Base-by-base conservation (phyloP, 1,140 invertebrate genomes). In the Meteorus sp. region DNA sequence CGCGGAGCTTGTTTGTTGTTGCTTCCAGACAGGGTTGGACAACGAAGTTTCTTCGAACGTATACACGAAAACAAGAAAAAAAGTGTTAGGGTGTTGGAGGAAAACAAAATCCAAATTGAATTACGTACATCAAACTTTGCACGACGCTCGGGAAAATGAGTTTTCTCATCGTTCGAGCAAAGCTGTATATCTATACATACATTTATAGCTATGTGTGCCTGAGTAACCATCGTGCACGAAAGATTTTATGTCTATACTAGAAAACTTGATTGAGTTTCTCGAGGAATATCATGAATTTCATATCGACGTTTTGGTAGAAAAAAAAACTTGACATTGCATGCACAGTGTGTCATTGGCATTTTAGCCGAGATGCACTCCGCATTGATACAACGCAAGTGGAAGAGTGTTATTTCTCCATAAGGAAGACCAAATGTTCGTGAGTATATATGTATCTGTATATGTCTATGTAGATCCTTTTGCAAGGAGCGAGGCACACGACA, bases 21-120 rank as follows among this genome's bases (percentile, higher is more conserved):
- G 25, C 37, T 13, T 29, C 11, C 33, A 29, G 20, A 55, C 8
- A 57, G 55, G 44, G 51, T 29, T 35, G 23, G 41, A 56, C 59
- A 56, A 63, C 61, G 31, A 57, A 62, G 61, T 62, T 62, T 62
- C 51, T 39, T 56, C 56, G 44, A 45, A 59, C 57, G 53, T 53
- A 50, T 27, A 31, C 20, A 39, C 23, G 33, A 59, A 55, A 58
- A 27, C 29, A 45, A 53, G 54, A 57, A 51, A 33, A 23, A 25
- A 31, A 45, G 41, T 53, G 27, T 23, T n/a, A 50, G 35, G 3
- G 13, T 39, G 20, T 39, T 22, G 27, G 31, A 25, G 23, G 17
- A 47, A 37, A 44, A 44, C 8, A 41, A 48, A 48, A 48, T 29
- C 29, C 19, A 57, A 57, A 57, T 57, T 50, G 33, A 47, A 57